Percentiles rank a stretch among this genome's conserved stretches.
These are phyloP conservation scores for Ceyx cyanopectus DNA, from an alignment of 2,113 vertebrate species.

Conservation along the genomic window DNA sequence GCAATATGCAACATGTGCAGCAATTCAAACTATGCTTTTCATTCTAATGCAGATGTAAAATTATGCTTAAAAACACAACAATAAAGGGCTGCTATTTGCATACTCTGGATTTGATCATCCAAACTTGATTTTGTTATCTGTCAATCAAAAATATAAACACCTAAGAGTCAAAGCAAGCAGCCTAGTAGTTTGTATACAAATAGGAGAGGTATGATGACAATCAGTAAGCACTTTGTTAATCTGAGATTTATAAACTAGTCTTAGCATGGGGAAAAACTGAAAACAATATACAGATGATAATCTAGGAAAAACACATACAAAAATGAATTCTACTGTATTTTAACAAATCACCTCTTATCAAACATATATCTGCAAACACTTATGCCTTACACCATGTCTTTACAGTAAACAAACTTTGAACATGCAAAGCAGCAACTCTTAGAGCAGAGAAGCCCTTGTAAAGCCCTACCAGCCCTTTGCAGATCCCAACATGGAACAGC, in stretches of 20 bases:
- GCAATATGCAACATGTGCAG: slow-evolving; percentile 52
- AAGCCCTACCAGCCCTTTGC: background rate
- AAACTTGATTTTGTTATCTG: slow-evolving; percentile 38
- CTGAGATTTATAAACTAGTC: background rate
- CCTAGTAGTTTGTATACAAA: background rate
- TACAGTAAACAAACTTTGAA: background rate
- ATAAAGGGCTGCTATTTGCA: slow-evolving; percentile 46
- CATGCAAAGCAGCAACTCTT: fast-evolving
- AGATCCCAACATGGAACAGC: background rate
- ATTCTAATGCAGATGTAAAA: slow-evolving; percentile 68
- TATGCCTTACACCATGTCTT: background rate
- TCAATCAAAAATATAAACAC: slow-evolving; percentile 48
- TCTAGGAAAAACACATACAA: background rate
- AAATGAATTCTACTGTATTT: background rate
- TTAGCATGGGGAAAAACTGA: background rate
- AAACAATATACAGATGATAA: background rate
- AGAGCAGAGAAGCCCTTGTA: background rate
- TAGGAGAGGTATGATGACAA: background rate
- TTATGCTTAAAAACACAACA: slow-evolving; percentile 71
- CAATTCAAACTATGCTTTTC: slow-evolving; percentile 62
- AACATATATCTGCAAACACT: background rate
- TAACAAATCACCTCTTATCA: background rate
- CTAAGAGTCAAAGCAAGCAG: background rate
- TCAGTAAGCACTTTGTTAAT: background rate
- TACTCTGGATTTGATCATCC: slow-evolving; percentile 33